Percentiles rank a stretch among this genome's conserved stretches.
phyloP scores from a whole-genome alignment of 2,113 vertebrate species.

The Pimephales promelas region DNA sequence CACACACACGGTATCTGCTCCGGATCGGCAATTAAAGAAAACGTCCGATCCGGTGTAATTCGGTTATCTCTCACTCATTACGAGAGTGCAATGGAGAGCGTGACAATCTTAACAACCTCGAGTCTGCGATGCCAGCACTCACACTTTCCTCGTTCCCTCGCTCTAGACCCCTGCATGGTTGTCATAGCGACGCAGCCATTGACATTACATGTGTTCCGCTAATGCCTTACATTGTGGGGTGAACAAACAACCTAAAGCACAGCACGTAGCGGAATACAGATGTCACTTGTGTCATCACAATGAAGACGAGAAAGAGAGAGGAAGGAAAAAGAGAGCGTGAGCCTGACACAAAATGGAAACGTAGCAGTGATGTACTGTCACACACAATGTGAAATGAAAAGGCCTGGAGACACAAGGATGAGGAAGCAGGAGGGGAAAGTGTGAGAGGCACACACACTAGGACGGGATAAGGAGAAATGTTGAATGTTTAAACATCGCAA shows the following conservation, averaged over 20 bases:
- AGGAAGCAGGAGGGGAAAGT: not conserved
- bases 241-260: slow-evolving; percentile 47
- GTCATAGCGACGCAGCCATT: slow-evolving; percentile 62
- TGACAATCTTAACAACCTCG: slow-evolving; percentile 39
- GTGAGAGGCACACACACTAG: not conserved
- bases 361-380: slow-evolving; percentile 16
- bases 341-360: slow-evolving; percentile 8
- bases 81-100: slow-evolving; percentile 16
- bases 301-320: not conserved
- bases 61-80: slow-evolving; percentile 28
- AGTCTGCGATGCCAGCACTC: slow-evolving; percentile 20
- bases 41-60: slow-evolving; percentile 20
- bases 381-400: not conserved
- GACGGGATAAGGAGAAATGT: slow-evolving; percentile 29
- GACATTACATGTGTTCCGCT: slow-evolving; percentile 64
- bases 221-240: slow-evolving; percentile 50
- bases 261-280: slow-evolving; percentile 51
- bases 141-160: slow-evolving; percentile 30
- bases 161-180: slow-evolving; percentile 59
- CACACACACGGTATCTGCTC: not conserved
- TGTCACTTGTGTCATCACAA: slow-evolving; percentile 31
- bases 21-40: slow-evolving; percentile 35
- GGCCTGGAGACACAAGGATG: slow-evolving; percentile 8
- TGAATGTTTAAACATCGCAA: not conserved
- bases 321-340: slow-evolving; percentile 20